Conservation (phyloP, 2,888 invertebrate genomes). For the Mesorhabditis belari region DNA sequence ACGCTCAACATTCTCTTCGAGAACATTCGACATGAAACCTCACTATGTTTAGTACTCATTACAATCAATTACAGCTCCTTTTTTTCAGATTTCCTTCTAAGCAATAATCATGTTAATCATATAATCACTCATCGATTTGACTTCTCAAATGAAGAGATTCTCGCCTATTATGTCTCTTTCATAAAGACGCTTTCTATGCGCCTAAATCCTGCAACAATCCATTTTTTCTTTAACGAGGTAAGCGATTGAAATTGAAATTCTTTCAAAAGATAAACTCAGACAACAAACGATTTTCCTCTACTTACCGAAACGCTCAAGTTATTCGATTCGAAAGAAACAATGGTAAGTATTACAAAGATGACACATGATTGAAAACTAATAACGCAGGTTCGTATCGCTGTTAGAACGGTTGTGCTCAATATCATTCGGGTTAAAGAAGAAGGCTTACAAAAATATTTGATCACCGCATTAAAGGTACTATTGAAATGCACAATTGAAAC, state of each 20-base stretch:
- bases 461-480: background rate
- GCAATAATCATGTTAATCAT: constrained; percentile 98
- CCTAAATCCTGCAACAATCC: constrained; percentile 92
- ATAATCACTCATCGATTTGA: constrained; percentile 99
- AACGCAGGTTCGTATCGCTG: constrained; percentile 75
- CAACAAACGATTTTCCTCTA: constrained; percentile 95
- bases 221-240: constrained; percentile 97
- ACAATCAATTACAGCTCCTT: background rate
- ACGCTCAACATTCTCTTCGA: constrained; percentile 98
- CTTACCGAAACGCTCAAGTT: constrained; percentile 99
- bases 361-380: too few species aligned
- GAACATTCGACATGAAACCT: constrained; percentile 97
- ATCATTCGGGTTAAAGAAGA: constrained; percentile 66
- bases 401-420: constrained; percentile 90
- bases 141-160: constrained; percentile 87
- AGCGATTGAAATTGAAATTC: constrained; percentile 15
- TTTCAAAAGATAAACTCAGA: constrained; percentile 59
- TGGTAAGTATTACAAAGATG: constrained; percentile 64
- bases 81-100: constrained; percentile 78
- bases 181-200: constrained; percentile 94
- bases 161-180: constrained; percentile 93
- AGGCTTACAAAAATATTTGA: constrained; percentile 3
- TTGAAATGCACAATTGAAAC: background rate
- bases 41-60: constrained; percentile 74
- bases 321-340: constrained; percentile 95